A percentile compares a stretch with the other conserved stretches of the same genome.
phyloP scores from a whole-genome alignment of 2,797 vertebrate species.

The Lepus townsendii region DNA sequence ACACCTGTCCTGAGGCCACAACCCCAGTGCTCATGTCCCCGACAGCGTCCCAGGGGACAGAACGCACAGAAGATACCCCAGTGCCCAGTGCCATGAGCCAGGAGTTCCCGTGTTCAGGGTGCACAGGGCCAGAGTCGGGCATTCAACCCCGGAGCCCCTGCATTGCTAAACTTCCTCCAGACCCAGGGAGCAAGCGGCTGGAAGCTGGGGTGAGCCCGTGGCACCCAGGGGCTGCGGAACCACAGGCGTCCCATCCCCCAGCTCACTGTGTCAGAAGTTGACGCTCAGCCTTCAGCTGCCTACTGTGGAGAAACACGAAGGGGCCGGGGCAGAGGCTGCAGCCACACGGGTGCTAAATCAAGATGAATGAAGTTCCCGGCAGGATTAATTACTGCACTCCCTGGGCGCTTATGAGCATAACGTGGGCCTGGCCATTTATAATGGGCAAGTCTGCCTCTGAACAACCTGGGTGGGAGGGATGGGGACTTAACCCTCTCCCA shows the following conservation, averaged over 20 bases:
- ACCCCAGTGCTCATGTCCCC: fast-evolving
- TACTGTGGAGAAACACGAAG: not conserved
- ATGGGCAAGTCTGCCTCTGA: not conserved
- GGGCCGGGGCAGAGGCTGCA: not conserved
- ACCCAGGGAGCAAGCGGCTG: not conserved
- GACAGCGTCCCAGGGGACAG: too few species aligned
- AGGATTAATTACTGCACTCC: conserved; percentile 66
- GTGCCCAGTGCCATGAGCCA: not conserved
- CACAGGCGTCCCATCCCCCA: not conserved
- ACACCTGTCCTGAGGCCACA: not conserved
- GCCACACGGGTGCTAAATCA: conserved; percentile 57
- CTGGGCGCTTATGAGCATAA: not conserved
- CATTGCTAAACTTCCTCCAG: not conserved
- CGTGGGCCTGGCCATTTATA: not conserved
- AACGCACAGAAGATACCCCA: not conserved
- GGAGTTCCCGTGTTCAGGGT: not conserved
- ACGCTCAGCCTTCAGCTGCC: not conserved
- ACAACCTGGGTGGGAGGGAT: fast-evolving
- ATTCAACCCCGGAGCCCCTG: not conserved
- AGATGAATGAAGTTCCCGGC: conserved; percentile 86
- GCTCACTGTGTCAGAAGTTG: not conserved
- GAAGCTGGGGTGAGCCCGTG: not conserved
- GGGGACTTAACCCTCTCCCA: not conserved
- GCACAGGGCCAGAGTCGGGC: too few species aligned
- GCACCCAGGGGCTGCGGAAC: not conserved